Conservation (phyloP, 2,888 invertebrate genomes). For the Exocentrus adspersus region DNA sequence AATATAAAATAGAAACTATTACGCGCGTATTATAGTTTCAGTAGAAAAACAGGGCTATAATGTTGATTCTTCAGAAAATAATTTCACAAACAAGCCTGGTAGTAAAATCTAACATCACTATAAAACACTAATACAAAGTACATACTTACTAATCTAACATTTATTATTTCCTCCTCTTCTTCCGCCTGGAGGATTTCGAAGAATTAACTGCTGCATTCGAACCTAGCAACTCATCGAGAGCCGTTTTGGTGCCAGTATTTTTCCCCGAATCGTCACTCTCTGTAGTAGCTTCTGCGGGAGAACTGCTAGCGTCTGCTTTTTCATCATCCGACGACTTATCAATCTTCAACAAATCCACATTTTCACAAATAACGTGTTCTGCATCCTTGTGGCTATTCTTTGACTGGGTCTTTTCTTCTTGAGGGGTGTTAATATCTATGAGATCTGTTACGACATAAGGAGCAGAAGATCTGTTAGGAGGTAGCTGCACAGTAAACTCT, state of each 20-base stretch:
- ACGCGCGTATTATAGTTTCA: too few relatives aligned
- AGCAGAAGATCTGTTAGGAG: slow-evolving; percentile 42
- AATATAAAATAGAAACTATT: too few relatives aligned
- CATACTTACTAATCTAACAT: slow-evolving; percentile 12
- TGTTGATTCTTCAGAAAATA: not conserved
- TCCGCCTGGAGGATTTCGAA: slow-evolving; percentile 62
- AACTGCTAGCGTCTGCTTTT: slow-evolving; percentile 65
- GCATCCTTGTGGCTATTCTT: slow-evolving; percentile 22
- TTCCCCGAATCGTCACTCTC: slow-evolving; percentile 68
- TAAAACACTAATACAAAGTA: not conserved
- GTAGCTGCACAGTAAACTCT: slow-evolving; percentile 46
- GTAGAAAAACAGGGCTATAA: too few relatives aligned
- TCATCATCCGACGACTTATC: slow-evolving; percentile 70
- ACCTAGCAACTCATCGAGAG: slow-evolving; percentile 56
- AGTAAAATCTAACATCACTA: not conserved
- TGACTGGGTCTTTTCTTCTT: slow-evolving; percentile 37
- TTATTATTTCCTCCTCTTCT: slow-evolving; percentile 71
- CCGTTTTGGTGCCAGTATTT: slow-evolving; percentile 56
- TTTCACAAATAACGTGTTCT: slow-evolving; percentile 47
- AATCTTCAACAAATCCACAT: slow-evolving; percentile 57
- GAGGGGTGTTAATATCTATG: slow-evolving; percentile 49
- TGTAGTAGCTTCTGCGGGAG: slow-evolving; percentile 67
- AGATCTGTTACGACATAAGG: slow-evolving; percentile 41
- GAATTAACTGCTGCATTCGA: slow-evolving; percentile 44
- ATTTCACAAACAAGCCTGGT: not conserved